phyloP scores from a whole-genome alignment of 1,140 invertebrate species.

The Brachystomella parvula region DNA sequence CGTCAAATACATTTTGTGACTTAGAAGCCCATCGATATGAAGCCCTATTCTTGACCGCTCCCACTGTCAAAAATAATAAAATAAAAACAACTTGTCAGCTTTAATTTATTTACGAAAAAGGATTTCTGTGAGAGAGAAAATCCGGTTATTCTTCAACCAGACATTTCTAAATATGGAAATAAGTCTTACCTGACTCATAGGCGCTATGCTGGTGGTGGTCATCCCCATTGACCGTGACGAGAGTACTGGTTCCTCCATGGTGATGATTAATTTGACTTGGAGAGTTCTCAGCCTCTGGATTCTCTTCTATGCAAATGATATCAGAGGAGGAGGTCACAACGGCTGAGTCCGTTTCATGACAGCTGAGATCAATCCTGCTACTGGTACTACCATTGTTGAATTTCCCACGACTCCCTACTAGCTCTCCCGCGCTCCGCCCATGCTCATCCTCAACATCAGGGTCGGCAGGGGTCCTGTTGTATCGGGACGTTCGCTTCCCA shows the following conservation, averaged over 20 bases:
- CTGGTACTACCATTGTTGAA: not conserved
- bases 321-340: slow-evolving; percentile 37
- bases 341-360: slow-evolving; percentile 37
- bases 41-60: not conserved
- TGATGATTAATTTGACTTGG: slow-evolving; percentile 8
- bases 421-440: slow-evolving; percentile 50
- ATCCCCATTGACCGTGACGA: slow-evolving; percentile 21
- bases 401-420: slow-evolving; percentile 26
- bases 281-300: not conserved
- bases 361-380: slow-evolving; percentile 40
- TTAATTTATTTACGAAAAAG: too few relatives aligned
- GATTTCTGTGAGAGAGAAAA: too few relatives aligned
- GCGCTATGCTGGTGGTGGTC: slow-evolving; percentile 17
- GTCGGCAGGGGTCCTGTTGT: slow-evolving; percentile 44
- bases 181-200: slow-evolving; percentile 30
- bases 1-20: slow-evolving; percentile 26
- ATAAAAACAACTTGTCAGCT: not conserved
- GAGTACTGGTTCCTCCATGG: slow-evolving; percentile 20
- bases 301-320: slow-evolving; percentile 29
- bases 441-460: slow-evolving; percentile 41
- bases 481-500: not conserved
- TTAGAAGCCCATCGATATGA: slow-evolving; percentile 14
- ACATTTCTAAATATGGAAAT: not conserved
- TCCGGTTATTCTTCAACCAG: not conserved
- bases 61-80: slow-evolving; percentile 18